Evolutionary conservation across 2,113 vertebrate species (phyloP).

Genomic region (Trichechus manatus): DNA sequence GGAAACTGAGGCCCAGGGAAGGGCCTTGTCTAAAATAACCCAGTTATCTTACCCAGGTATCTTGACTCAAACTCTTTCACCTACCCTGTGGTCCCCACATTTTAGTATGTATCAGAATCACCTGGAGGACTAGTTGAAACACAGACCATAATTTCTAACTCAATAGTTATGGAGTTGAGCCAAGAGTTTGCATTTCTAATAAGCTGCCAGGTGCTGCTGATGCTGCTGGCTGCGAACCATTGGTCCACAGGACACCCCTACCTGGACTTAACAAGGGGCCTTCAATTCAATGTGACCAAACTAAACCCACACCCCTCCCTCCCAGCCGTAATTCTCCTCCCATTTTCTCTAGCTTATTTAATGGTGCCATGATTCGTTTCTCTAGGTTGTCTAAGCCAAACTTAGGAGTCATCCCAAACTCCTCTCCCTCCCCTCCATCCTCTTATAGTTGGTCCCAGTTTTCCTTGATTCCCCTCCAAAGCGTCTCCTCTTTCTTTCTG

Average conservation of each 20-base stretch:
- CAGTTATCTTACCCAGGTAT: neutral
- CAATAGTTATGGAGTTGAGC: neutral
- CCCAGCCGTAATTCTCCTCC: neutral
- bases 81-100: neutral
- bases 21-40: neutral
- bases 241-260: neutral
- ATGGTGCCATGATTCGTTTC: neutral
- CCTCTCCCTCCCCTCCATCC: neutral
- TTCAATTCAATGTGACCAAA: neutral
- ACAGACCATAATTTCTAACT: slow-evolving; percentile 3
- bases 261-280: neutral
- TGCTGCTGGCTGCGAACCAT: neutral
- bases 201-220: neutral
- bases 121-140: neutral
- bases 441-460: neutral
- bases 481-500: slow-evolving; percentile 10
- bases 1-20: neutral
- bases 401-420: neutral
- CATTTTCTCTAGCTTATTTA: neutral
- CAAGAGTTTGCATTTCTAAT: neutral
- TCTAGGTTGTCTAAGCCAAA: neutral
- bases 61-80: neutral
- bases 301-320: neutral
- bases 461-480: neutral
- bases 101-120: neutral